phyloP scores from a whole-genome alignment of 2,113 vertebrate species.

The Malaclemys terrapin region DNA sequence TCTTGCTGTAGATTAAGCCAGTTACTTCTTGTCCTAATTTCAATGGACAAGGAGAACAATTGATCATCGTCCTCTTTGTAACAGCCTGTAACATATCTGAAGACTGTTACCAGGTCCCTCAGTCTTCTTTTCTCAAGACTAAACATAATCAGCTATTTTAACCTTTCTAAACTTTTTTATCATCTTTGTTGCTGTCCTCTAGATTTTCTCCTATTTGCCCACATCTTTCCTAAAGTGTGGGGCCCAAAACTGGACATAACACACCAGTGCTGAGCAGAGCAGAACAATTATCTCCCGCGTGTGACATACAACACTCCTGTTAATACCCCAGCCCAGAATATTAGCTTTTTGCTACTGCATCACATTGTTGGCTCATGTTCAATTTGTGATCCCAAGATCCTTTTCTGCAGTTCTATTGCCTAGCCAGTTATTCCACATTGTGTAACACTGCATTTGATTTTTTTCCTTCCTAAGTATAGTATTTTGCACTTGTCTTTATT shows the following conservation, averaged over 20 bases:
- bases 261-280: too few species aligned
- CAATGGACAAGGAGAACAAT: background rate
- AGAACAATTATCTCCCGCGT: background rate
- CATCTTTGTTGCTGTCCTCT: too few species aligned
- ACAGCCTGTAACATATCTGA: background rate
- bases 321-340: background rate
- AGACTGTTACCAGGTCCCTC: background rate
- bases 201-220: too few species aligned
- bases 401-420: background rate
- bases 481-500: background rate
- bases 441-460: background rate
- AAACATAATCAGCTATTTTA: background rate
- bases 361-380: background rate
- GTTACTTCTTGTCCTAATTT: background rate
- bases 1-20: background rate
- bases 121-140: background rate
- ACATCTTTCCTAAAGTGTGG: background rate
- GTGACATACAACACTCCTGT: background rate
- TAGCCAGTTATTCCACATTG: background rate
- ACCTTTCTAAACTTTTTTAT: background rate
- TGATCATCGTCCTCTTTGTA: background rate
- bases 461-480: background rate
- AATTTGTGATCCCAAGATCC: background rate
- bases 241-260: background rate
- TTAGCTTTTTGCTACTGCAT: too few species aligned